Conservation (phyloP, 1,140 invertebrate genomes). For the Penaeus vannamei region DNA sequence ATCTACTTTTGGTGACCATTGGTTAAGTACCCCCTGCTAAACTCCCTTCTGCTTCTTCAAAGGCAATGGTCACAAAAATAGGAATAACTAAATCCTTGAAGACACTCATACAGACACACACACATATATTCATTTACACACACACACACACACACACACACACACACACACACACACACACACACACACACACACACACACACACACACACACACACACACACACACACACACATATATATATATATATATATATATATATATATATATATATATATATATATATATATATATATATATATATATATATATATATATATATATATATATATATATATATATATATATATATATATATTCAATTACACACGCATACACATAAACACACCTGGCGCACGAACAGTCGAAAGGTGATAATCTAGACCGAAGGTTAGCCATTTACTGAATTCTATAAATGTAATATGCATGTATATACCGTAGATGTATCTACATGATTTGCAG, state of each 20-base stretch:
- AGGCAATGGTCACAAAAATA: neutral
- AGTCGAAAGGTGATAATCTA: no score
- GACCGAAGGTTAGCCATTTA: no score
- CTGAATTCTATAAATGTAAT: no score
- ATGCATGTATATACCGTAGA: no score
- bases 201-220: neutral
- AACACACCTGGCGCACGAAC: no score
- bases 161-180: conserved; percentile 14
- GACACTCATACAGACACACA: neutral
- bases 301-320: neutral
- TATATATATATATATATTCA: neutral
- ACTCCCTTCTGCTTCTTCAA: neutral
- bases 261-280: neutral
- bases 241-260: neutral
- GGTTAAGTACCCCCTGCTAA: no score
- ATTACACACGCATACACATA: neutral
- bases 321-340: neutral
- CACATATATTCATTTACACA: neutral
- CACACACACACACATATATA: neutral
- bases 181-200: neutral
- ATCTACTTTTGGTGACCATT: no score
- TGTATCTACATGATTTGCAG: no score
- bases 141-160: conserved; percentile 17
- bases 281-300: neutral
- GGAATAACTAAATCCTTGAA: neutral